Evolutionary conservation across 2,113 vertebrate species (phyloP), one percentile per base, ranked within the genome.

Genomic region (Gasterosteus aculeatus): DNA sequence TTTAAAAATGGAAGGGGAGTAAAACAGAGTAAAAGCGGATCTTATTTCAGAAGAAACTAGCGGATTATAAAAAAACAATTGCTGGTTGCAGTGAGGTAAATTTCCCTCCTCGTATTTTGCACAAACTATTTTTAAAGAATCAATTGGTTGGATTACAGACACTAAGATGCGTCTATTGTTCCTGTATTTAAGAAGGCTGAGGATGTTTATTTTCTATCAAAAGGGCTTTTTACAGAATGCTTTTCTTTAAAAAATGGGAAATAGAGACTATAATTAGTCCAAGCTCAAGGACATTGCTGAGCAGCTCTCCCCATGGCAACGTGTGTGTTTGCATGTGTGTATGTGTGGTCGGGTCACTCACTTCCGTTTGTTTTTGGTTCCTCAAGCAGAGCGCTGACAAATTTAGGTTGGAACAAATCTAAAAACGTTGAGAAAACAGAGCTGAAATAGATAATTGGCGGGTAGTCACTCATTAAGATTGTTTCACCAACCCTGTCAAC

Each of bases 331-430:
- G 5, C 22, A 16, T 78, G 33, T 54, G 15, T 68, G 39, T 73
- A 35, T 57, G 4, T 35, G 51, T 74, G 80, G 85, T 87, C 58
- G 14, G 61, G 63, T 85, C 42, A 22, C 77, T 77, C 82, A 87
- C 82, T 85, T 86, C 85, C 73, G 79, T 91, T 92, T 88, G 87
- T 90, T 86, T 26, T 88, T 86, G 83, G 80, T 89, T 83, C 78
- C 51, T 76, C 66, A 78, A 78, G 80, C 76, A 11, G 71, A 87
- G 78, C 57, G 0, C 59, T 39, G 86, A 77, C 83, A 78, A 78
- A 86, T 90, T 85, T 88, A 90, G 86, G 78, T 56, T 26, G 18
- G 69, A 80, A 72, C 29, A 51, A 15, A 69, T 58, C 76, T 46
- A 69, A 81, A 89, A 86, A 62, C 31, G 12, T 67, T 65, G 53